Evolutionary conservation across 1,140 invertebrate species (phyloP).

Genomic region (Dolichoris vasculosae): DNA sequence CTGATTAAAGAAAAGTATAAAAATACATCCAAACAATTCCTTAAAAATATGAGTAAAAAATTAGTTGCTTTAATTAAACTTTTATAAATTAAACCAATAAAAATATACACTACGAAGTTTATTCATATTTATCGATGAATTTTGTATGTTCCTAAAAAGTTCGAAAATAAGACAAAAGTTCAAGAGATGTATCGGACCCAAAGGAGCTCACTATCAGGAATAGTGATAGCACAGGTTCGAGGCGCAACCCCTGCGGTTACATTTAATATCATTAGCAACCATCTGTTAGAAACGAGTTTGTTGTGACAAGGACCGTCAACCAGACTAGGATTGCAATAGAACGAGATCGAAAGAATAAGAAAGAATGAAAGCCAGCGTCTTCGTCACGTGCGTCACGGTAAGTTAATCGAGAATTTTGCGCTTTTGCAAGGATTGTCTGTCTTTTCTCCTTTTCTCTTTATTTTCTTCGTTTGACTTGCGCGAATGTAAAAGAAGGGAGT

Average conservation of each 20-base stretch:
- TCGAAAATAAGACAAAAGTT: not conserved
- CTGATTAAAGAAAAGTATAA: too few species aligned
- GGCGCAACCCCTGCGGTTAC: not conserved
- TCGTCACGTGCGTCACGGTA: constrained; percentile 55
- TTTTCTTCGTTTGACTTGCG: not conserved
- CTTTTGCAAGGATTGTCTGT: not conserved
- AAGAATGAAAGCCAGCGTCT: constrained; percentile 55
- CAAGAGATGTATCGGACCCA: constrained; percentile 26
- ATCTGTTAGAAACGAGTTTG: not conserved
- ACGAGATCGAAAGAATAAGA: not conserved
- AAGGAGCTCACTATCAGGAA: not conserved
- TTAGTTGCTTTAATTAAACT: too few species aligned
- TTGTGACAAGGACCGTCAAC: not conserved
- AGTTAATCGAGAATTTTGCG: constrained; percentile 48
- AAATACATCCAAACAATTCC: too few species aligned
- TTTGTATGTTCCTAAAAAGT: not conserved
- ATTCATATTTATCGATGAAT: too few species aligned
- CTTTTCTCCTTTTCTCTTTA: not conserved
- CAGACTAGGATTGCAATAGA: not conserved
- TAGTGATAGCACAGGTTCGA: constrained; percentile 2
- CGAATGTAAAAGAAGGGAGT: not conserved
- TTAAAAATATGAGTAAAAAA: too few species aligned
- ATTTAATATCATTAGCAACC: not conserved
- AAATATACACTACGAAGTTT: too few species aligned
- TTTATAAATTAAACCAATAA: too few species aligned